Evolutionary conservation across 2,113 vertebrate species (phyloP), one percentile per base, ranked within the genome.

Genomic region (Nycticebus coucang): DNA sequence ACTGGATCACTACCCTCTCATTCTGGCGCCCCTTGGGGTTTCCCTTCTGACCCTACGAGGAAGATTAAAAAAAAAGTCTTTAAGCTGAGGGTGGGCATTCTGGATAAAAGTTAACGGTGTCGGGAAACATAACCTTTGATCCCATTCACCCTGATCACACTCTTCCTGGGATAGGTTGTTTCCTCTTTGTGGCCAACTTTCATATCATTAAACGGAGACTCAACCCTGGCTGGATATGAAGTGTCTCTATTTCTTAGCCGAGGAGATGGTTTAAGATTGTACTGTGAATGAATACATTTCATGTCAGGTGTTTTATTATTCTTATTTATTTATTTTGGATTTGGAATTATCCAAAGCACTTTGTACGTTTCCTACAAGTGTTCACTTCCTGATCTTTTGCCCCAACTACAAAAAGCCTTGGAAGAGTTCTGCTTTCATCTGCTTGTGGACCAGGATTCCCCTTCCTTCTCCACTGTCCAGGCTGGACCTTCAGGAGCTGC

Each of bases 11-110:
- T 0, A 98, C 98, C 28, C 99, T 98, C 95, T 99, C 99, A 0
- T 99, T 99, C 97, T 99, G 99, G 41, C 99, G 98, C 77, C 99
- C 99, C 87, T 99, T 99, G 78, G 98, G 97, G 88, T 99, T 99
- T 64, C 99, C 99, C 21, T 99, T 99, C 98, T 99, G 99, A 88
- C 99, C 98, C 99, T 99, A 92, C 0, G 57, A 18, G 60, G 3
- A 8, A 60, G 41, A 62, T 35, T 4, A 8, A 24, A 81, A 71
- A 28, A 83, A 24, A 66, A 0, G 30, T n/a, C 60, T 72, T 91
- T 64, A 87, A 81, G 21, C 19, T 22, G 12, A 60, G 6, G 2
- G 45, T 53, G 57, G 72, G 26, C 33, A 72, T 87, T 68, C 75
- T 77, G 14, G 57, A 18, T 30, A 50, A 53, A 59, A 68, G 33